Evolutionary conservation across 1,140 invertebrate genomes (phyloP).

Genomic region (Adoxophyes honmai): DNA sequence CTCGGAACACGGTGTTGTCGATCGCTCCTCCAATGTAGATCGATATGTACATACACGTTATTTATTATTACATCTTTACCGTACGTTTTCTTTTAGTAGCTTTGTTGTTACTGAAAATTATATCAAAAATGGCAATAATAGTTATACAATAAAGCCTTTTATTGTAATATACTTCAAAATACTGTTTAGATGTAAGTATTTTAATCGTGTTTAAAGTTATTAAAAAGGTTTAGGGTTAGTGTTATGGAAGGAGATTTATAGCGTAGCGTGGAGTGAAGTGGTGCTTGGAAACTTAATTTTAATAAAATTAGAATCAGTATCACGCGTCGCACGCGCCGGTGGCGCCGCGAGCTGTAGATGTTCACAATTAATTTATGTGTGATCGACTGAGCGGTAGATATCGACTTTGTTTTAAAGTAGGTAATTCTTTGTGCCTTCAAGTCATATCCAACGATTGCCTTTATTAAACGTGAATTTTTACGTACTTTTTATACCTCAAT

Average conservation of each 20-base stretch:
- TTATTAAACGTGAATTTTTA: conserved; percentile 47
- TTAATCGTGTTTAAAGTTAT: conserved; percentile 38
- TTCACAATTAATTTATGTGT: conserved; percentile 13
- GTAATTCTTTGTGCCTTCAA: conserved; percentile 63
- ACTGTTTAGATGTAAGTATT: conserved; percentile 51
- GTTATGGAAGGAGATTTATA: conserved; percentile 42
- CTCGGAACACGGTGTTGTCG: conserved; percentile 39
- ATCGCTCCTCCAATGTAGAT: conserved; percentile 39
- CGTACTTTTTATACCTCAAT: conserved; percentile 47
- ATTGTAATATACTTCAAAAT: conserved; percentile 66
- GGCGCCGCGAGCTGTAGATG: neutral
- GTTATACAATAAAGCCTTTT: conserved; percentile 63
- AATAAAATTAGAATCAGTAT: conserved; percentile 13
- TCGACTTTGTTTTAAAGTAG: conserved; percentile 39
- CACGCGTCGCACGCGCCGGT: neutral
- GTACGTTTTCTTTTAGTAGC: conserved; percentile 30
- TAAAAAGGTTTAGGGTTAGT: conserved; percentile 51
- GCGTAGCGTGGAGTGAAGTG: conserved; percentile 34
- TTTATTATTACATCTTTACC: conserved; percentile 42
- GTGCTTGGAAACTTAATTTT: conserved; percentile 48
- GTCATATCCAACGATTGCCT: conserved; percentile 69
- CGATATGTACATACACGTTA: conserved; percentile 38
- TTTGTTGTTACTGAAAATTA: conserved; percentile 37
- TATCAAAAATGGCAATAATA: conserved; percentile 71
- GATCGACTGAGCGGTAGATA: neutral